phyloP scores from a whole-genome alignment of 2,888 invertebrate species.

The Sarcophaga subvicina region DNA sequence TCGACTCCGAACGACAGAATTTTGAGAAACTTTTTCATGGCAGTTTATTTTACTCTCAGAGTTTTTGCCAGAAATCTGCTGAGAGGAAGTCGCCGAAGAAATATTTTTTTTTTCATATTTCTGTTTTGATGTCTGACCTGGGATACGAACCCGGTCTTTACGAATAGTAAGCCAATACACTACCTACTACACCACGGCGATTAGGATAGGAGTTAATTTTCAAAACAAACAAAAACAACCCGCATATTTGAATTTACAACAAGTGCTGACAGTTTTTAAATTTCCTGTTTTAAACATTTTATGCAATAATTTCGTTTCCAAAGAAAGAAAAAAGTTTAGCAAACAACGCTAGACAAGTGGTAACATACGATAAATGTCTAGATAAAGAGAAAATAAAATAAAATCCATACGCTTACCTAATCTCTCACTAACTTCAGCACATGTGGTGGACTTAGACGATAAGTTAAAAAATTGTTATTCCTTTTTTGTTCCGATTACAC shows the following conservation, averaged over 20 bases:
- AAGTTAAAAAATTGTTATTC: slow-evolving; percentile 32
- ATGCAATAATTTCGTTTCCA: slow-evolving; percentile 33
- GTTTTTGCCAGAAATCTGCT: too few relatives aligned
- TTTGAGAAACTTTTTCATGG: too few relatives aligned
- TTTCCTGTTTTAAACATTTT: slow-evolving; percentile 44
- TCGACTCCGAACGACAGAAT: too few relatives aligned
- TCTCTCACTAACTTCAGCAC: neutral
- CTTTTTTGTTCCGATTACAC: slow-evolving; percentile 56
- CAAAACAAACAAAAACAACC: neutral
- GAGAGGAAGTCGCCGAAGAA: too few relatives aligned
- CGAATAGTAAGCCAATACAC: too few relatives aligned
- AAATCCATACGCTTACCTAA: too few relatives aligned
- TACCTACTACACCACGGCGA: too few relatives aligned
- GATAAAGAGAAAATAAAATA: neutral
- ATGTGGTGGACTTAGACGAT: slow-evolving; percentile 54
- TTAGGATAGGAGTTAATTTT: too few relatives aligned
- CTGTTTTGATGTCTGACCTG: too few relatives aligned
- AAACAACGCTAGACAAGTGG: neutral
- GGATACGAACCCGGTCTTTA: too few relatives aligned
- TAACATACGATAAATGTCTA: neutral
- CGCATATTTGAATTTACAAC: neutral
- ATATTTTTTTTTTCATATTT: too few relatives aligned
- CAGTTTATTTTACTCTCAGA: too few relatives aligned
- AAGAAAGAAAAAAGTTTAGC: neutral
- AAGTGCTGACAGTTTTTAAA: slow-evolving; percentile 38